Evolutionary conservation across 2,113 vertebrate species (phyloP), one percentile per base, ranked within the genome.

Genomic region (Aldabrachelys gigantea): DNA sequence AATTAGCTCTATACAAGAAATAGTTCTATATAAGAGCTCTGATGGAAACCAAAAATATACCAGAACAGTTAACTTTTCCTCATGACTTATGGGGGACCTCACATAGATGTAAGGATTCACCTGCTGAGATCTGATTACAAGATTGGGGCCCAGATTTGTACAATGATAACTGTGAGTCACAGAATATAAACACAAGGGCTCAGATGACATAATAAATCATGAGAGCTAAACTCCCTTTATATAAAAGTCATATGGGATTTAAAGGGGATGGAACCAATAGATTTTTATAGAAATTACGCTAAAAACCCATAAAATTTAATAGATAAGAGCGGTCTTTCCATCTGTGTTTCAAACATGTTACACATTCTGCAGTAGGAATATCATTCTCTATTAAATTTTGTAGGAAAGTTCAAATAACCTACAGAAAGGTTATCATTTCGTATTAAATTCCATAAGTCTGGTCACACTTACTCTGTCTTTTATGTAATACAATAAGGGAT

Each of bases 91-190:
- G 91, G 91, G 59, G 10, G 84, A 87, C 84, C 95, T 90, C 94
- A 94, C 85, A 85, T 4, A 85, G 79, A 87, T 94, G 94, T 92
- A 95, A 97, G 90, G 94, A 91, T 84, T 90, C 59, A 75, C 25
- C 95, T 96, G 95, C 89, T 85, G 24, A 95, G 81, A 86, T 62
- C 94, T 91, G 89, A 95, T 97, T 92, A 90, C 52, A 87, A 90
- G 14, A 84, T 3, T 44, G 84, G 89, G 87, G 50, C 31, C 27
- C 19, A 82, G 52, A 80, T 65, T 84, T 86, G 21, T n/a, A 35
- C 80, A 95, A 38, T 76, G 86, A 88, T 84, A 87, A 76, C 72
- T 56, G 24, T 16, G 82, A 93, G 91, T 72, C n/a, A 89, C 54
- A 82, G 56, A 89, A 82, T 6, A 93, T 29, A 90, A 78, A 92